phyloP scores from a whole-genome alignment of 2,797 vertebrate species.

The Fringilla coelebs region DNA sequence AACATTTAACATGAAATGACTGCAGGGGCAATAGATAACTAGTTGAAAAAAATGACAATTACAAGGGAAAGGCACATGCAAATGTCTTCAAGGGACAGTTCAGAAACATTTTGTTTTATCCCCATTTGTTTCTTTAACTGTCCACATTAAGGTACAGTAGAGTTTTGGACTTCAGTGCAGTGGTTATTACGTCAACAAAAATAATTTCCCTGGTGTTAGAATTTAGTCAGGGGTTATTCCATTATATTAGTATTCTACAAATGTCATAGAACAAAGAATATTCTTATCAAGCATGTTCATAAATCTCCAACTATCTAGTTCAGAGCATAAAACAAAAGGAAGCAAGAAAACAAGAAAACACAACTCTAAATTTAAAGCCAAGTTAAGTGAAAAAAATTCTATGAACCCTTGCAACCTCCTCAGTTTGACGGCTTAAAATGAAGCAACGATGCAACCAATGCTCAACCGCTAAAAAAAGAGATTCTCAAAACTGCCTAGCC shows the following conservation, averaged over 20 bases:
- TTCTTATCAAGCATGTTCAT: background rate
- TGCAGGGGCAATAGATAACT: constrained; percentile 11
- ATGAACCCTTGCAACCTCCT: background rate
- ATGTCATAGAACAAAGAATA: constrained; percentile 9
- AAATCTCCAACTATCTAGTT: background rate
- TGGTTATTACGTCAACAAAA: constrained; percentile 23
- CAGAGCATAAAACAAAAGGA: background rate
- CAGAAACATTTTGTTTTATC: constrained; percentile 50
- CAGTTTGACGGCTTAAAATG: background rate
- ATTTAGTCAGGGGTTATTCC: constrained; percentile 38
- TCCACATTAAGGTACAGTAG: constrained; percentile 38
- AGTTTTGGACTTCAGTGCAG: constrained; percentile 50
- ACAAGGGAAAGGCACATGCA: constrained; percentile 64
- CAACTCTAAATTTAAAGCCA: background rate
- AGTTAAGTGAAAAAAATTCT: background rate
- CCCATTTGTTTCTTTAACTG: constrained; percentile 54
- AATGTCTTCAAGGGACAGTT: constrained; percentile 50
- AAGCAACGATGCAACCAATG: background rate
- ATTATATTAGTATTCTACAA: constrained; percentile 3
- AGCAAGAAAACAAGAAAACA: background rate
- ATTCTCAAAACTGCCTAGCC: background rate
- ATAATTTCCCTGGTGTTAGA: constrained; percentile 29
- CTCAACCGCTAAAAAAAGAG: background rate
- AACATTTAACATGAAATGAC: constrained; percentile 49
- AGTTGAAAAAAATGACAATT: constrained; percentile 21